Evolutionary conservation across 1,140 invertebrate species (phyloP), one percentile per base, ranked within the genome.

Genomic region (Lithobius niger): DNA sequence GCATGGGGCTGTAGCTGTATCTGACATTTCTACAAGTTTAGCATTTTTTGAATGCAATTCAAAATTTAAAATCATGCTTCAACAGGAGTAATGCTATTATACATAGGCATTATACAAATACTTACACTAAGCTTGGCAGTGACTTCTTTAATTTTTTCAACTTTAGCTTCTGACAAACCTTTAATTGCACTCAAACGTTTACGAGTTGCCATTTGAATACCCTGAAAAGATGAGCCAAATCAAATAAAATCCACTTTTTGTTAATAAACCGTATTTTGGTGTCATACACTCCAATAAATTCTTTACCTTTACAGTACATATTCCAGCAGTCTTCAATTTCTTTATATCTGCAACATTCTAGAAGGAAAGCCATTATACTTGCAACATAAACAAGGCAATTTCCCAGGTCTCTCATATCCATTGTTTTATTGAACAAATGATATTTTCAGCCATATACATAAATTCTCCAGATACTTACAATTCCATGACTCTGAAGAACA

Each of bases 101-200:
- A n/a, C n/a, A n/a, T n/a, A n/a, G n/a, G n/a, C n/a, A 36, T 36
- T 10, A 36, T 10, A 36, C n/a, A 13, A 13, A 45, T 45, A 19
- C 49, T 57, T 59, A 67, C 70, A 56, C 57, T 70, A 63, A 64
- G 79, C 64, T 75, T 84, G 77, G 62, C 71, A 64, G 68, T 77
- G 76, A 80, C 82, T 74, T 88, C 85, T 71, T 86, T 87, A 28
- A 89, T 86, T 74, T 87, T 86, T 58, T 86, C 82, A 57, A 88
- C 83, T 71, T 88, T 88, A 3, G 78, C 79, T 64, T 87, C 83
- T 27, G 83, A 84, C 61, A 88, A 79, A 18, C 84, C 84, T 75
- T 85, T 85, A 43, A 87, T 83, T 57, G 73, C 75, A 64, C 78
- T 77, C 25, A 88, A 65, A 65, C 79, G 84, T 65, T 83, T 85